phyloP scores from a whole-genome alignment of 2,888 invertebrate genomes.

The Cheilosia pagana region DNA sequence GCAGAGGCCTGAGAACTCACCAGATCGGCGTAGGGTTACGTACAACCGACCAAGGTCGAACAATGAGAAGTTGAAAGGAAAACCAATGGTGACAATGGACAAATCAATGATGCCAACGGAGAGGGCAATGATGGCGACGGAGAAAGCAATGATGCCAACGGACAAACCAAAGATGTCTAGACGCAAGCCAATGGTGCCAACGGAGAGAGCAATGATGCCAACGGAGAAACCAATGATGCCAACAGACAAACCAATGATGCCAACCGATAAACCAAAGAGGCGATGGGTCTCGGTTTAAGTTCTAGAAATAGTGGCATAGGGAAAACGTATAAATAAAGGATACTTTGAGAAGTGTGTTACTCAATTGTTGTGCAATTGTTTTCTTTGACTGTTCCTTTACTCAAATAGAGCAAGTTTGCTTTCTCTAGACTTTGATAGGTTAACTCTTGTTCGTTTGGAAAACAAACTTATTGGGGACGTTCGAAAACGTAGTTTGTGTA shows the following conservation, averaged over 20 bases:
- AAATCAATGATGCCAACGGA: background rate
- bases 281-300: constrained; percentile 34
- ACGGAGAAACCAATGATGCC: background rate
- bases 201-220: background rate
- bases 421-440: too few species aligned
- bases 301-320: background rate
- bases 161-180: background rate
- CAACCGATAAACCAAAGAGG: background rate
- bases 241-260: background rate
- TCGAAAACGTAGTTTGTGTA: too few species aligned
- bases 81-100: background rate
- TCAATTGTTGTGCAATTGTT: too few species aligned
- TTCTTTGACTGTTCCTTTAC: too few species aligned
- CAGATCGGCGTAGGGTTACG: background rate
- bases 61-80: background rate
- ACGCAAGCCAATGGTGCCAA: background rate
- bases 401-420: too few species aligned
- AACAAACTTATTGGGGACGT: too few species aligned
- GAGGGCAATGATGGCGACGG: background rate
- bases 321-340: too few species aligned
- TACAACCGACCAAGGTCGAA: background rate
- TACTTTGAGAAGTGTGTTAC: too few species aligned
- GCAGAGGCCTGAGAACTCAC: background rate
- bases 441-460: too few species aligned
- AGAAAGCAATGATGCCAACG: background rate